phyloP scores from a whole-genome alignment of 1,140 invertebrate species.

The Sipha flava region DNA sequence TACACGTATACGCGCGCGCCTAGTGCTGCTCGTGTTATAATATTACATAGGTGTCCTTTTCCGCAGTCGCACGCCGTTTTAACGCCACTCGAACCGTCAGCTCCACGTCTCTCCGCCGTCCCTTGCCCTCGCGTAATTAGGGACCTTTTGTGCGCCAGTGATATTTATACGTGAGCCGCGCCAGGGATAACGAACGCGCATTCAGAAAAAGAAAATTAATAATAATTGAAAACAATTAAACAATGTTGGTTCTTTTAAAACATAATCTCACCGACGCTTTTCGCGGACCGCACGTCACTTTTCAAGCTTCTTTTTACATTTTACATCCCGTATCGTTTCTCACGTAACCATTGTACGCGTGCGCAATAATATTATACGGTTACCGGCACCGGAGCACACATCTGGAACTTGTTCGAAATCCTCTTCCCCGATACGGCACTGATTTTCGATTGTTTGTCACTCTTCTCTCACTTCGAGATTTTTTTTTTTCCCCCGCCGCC shows the following conservation, averaged over 20 bases:
- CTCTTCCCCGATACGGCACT: not conserved
- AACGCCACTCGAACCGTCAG: too few species aligned
- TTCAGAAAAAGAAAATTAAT: not conserved
- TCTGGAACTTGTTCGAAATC: too few species aligned
- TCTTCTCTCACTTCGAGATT: too few species aligned
- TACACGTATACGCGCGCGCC: not conserved
- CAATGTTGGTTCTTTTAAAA: not conserved
- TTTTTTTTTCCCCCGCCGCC: not conserved
- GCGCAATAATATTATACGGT: not conserved
- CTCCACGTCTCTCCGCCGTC: too few species aligned
- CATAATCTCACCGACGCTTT: not conserved
- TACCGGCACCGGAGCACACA: not conserved
- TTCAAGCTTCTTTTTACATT: too few species aligned
- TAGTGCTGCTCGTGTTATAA: too few species aligned
- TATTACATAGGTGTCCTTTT: not conserved
- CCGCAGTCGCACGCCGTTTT: too few species aligned
- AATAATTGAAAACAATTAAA: not conserved
- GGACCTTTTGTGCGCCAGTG: not conserved
- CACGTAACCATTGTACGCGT: too few species aligned
- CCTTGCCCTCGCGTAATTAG: too few species aligned
- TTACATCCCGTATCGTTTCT: too few species aligned
- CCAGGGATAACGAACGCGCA: slow-evolving; percentile 12
- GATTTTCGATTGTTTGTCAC: not conserved
- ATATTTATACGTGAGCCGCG: not conserved
- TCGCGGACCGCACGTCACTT: too few species aligned